Percentiles rank a stretch among this genome's conserved stretches.
These are phyloP conservation scores for Strigamia crassipes DNA, from an alignment of 2,888 invertebrate genomes.

Conservation along the genomic window DNA sequence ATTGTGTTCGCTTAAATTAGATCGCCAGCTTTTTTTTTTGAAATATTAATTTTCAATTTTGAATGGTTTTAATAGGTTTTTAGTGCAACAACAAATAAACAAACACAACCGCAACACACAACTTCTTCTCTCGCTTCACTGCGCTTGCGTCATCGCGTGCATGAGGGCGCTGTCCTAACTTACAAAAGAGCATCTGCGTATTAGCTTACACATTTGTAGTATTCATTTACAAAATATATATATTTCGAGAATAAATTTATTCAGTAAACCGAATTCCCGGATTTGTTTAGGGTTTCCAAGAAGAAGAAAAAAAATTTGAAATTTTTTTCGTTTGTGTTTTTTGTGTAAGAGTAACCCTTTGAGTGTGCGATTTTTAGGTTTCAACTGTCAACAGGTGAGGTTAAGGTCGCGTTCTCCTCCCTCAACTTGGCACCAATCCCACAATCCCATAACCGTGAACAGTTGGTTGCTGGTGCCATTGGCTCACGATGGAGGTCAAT, in stretches of 20 bases:
- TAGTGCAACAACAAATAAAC: background rate
- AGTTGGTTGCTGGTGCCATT: conserved; percentile 31
- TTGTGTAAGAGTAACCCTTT: background rate
- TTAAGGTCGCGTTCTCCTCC: conserved; percentile 38
- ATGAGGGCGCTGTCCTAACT: conserved; percentile 36
- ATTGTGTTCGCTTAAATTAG: background rate
- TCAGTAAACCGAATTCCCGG: too few relatives aligned
- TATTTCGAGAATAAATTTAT: too few relatives aligned
- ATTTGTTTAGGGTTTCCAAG: too few relatives aligned
- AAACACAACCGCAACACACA: background rate
- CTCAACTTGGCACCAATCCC: conserved; percentile 42
- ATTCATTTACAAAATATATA: too few relatives aligned
- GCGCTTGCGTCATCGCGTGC: conserved; percentile 5
- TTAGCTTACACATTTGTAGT: too few relatives aligned
- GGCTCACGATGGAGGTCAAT: conserved; percentile 36
- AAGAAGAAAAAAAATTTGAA: too few relatives aligned
- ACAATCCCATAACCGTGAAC: conserved; percentile 42
- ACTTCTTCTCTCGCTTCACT: background rate
- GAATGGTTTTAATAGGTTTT: background rate
- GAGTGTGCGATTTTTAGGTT: background rate
- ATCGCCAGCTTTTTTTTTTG: background rate
- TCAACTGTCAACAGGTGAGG: conserved; percentile 33
- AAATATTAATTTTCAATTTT: background rate
- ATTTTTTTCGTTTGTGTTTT: too few relatives aligned
- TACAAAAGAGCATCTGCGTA: conserved; percentile 27